Base-by-base conservation (phyloP, 2,888 invertebrate genomes). In the Lampropteryx suffumata region DNA sequence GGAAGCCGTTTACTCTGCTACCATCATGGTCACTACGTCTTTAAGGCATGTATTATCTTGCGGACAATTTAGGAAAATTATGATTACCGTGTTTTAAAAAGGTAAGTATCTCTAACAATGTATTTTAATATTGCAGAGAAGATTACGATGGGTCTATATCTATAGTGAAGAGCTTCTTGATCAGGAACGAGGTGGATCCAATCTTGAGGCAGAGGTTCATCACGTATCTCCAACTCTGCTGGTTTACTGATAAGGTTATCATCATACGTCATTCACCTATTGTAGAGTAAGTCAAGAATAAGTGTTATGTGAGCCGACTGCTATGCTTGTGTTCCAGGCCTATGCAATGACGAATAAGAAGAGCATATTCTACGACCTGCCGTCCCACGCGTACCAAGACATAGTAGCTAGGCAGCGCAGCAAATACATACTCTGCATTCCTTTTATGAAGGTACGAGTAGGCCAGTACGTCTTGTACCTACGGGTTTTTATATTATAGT, bases 181-280 rank as follows among this genome's bases (percentile, higher is more conserved):
- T 73, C 9, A 75, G 74, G 11, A 82, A 82, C 45, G 65, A 83
- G 7, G 69, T 85, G 30, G 82, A 85, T 21, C 71, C 76, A 0
- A 24, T 69, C 8, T 36, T 87, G 55, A 69, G 75, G 40, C 62
- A 76, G 13, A 67, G 87, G 3, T 87, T 86, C 44, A 76, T 81
- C 37, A 75, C 75, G 0, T 85, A 86, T 27, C 54, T 87, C 8
- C 73, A 84, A 46, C 72, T 87, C 0, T 79, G 82, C 53, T 86
- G 87, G 87, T 78, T 78, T 32, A 84, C 81, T 1, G 84, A 86
- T 29, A 84, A 83, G 76, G 87, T 84, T n/a, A n/a, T n/a, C n/a
- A n/a, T n/a, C n/a, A n/a, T n/a, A n/a, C n/a, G n/a, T n/a, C n/a
- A n/a, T n/a, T n/a, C n/a, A n/a, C n/a, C n/a, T n/a, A n/a, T n/a